Evolutionary conservation across 2,113 vertebrate species (phyloP).

Genomic region (Rostratula benghalensis): DNA sequence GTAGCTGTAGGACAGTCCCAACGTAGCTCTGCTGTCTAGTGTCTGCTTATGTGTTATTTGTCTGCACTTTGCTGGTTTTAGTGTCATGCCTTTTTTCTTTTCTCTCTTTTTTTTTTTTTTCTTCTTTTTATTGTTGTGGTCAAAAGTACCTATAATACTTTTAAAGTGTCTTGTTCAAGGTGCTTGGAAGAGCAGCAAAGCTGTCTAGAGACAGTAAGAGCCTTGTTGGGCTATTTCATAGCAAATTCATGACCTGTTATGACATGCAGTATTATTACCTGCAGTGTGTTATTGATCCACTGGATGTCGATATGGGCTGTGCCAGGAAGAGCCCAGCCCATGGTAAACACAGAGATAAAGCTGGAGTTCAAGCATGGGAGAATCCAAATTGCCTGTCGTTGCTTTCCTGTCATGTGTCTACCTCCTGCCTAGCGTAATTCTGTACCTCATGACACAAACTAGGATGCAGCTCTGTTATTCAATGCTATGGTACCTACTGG

Average conservation of each 20-base stretch:
- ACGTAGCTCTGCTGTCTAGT: not conserved
- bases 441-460: not conserved
- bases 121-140: too few species aligned
- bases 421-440: not conserved
- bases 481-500: not conserved
- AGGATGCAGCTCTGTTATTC: not conserved
- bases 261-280: not conserved
- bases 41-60: slow-evolving; percentile 33
- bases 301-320: not conserved
- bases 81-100: not conserved
- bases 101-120: not conserved
- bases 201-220: not conserved
- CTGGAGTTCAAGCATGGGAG: not conserved
- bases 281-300: not conserved
- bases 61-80: not conserved
- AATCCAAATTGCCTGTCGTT: not conserved
- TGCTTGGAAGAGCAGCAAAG: not conserved
- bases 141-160: not conserved
- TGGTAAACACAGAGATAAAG: not conserved
- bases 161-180: not conserved
- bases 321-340: not conserved
- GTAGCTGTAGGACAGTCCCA: slow-evolving; percentile 47
- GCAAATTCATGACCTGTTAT: not conserved
- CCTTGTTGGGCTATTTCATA: not conserved
- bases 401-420: not conserved